Percentiles rank a stretch among this genome's conserved stretches.
These are phyloP conservation scores for Gymnoscopelus braueri DNA, from an alignment of 2,797 vertebrate species.

Conservation along the genomic window DNA sequence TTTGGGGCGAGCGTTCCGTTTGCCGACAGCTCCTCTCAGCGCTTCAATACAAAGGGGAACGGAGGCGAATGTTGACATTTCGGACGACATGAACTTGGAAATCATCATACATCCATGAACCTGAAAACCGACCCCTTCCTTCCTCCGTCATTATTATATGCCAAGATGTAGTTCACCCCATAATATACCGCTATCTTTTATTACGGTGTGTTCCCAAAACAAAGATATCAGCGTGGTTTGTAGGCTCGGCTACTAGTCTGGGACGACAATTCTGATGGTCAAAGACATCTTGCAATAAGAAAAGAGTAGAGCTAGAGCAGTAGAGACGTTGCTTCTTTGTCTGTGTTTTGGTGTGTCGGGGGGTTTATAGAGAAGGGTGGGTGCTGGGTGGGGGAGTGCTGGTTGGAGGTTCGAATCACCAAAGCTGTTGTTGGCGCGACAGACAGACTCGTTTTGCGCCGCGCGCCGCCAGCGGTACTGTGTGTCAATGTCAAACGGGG, in stretches of 20 bases:
- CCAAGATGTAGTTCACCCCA: too few species aligned
- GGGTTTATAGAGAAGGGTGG: not conserved
- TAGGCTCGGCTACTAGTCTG: not conserved
- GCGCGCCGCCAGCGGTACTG: constrained; percentile 30
- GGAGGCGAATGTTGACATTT: too few species aligned
- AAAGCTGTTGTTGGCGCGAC: constrained; percentile 4
- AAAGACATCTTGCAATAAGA: not conserved
- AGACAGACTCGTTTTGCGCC: not conserved
- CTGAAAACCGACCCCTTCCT: too few species aligned
- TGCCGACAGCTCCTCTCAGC: too few species aligned
- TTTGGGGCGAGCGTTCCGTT: too few species aligned
- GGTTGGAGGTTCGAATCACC: constrained; percentile 1
- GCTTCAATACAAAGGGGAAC: too few species aligned
- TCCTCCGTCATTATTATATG: too few species aligned
- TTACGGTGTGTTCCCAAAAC: constrained; percentile 31
- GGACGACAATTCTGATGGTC: not conserved
- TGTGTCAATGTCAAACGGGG: constrained; percentile 83
- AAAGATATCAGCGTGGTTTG: too few species aligned
- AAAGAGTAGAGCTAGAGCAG: too few species aligned
- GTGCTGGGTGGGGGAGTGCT: not conserved
- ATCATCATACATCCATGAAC: too few species aligned
- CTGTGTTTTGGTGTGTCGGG: not conserved
- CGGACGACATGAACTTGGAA: too few species aligned
- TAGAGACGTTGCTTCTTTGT: constrained; percentile 1
- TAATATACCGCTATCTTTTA: constrained; percentile 13